Percentiles rank a stretch among this genome's conserved stretches.
These are phyloP conservation scores for Tenthredo notha DNA, from an alignment of 2,888 invertebrate genomes.

Conservation along the genomic window DNA sequence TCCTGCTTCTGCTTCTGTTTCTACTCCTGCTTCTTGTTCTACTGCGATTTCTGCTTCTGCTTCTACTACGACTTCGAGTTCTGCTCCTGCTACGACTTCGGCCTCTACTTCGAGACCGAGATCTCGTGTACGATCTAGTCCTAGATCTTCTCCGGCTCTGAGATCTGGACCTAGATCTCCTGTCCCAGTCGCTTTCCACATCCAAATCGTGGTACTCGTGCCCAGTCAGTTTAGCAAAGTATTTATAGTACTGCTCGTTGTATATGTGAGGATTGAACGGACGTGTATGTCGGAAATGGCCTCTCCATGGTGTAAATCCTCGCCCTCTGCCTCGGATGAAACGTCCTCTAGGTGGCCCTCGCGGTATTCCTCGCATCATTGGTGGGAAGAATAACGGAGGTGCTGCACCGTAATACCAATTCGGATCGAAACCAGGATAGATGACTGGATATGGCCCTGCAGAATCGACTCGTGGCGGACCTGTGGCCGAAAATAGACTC, in stretches of 20 bases:
- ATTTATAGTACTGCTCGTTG: constrained; percentile 80
- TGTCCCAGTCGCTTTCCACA: constrained; percentile 76
- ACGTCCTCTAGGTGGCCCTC: constrained; percentile 63
- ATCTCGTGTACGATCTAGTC: constrained; percentile 65
- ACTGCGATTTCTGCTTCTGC: constrained; percentile 53
- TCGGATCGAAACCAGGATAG: constrained; percentile 69
- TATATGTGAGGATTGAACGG: constrained; percentile 75
- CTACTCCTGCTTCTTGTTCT: not conserved
- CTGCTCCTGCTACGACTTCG: constrained; percentile 59
- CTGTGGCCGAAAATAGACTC: not conserved
- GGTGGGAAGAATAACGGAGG: constrained; percentile 70
- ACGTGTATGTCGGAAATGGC: constrained; percentile 67
- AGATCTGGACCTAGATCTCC: constrained; percentile 71
- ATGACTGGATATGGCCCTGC: constrained; percentile 65
- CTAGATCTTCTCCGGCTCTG: constrained; percentile 61
- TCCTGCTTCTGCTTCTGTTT: not conserved
- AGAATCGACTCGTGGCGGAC: constrained; percentile 57
- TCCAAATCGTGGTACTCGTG: constrained; percentile 80
- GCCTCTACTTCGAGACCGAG: constrained; percentile 62
- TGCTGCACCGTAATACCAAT: constrained; percentile 72
- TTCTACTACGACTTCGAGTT: constrained; percentile 64
- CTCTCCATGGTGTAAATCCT: constrained; percentile 64
- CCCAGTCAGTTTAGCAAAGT: constrained; percentile 82
- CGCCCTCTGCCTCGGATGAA: constrained; percentile 60
- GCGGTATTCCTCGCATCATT: constrained; percentile 64